Percentiles rank a stretch among this genome's conserved stretches.
phyloP scores from a whole-genome alignment of 2,113 vertebrate genomes.

The Merops nubicus region DNA sequence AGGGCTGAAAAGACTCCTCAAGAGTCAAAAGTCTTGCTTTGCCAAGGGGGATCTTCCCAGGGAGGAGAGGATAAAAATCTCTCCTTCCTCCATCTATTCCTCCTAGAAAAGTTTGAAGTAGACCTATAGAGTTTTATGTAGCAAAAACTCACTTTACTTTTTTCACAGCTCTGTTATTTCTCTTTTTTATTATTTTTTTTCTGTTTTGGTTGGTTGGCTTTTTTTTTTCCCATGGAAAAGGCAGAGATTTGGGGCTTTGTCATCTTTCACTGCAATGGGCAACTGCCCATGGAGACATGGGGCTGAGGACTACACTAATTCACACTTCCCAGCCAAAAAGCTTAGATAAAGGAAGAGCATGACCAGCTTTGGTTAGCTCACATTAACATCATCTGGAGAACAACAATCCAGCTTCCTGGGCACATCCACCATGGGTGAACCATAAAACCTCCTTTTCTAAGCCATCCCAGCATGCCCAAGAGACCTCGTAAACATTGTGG shows the following conservation, averaged over 20 bases:
- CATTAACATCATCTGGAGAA: background rate
- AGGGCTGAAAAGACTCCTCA: background rate
- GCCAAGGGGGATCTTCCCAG: background rate
- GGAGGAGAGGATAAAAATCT: too few relatives aligned
- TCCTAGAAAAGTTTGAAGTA: background rate
- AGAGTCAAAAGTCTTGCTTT: accelerated
- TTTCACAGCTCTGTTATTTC: background rate
- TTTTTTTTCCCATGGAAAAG: background rate
- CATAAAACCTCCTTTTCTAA: accelerated
- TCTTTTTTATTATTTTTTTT: too few relatives aligned
- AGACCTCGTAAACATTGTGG: accelerated
- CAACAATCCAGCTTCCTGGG: background rate
- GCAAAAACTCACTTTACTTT: background rate
- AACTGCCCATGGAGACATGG: accelerated
- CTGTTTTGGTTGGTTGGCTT: background rate
- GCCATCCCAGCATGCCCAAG: background rate
- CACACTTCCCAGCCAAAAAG: background rate
- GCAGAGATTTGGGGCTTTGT: background rate
- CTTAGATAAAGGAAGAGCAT: background rate
- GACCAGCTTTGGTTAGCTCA: background rate
- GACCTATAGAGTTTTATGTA: background rate
- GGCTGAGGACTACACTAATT: background rate
- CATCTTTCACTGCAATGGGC: background rate
- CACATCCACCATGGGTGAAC: background rate
- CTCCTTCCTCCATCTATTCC: background rate